Conservation (phyloP, 2,113 vertebrate species). For the Desmodus rotundus region DNA sequence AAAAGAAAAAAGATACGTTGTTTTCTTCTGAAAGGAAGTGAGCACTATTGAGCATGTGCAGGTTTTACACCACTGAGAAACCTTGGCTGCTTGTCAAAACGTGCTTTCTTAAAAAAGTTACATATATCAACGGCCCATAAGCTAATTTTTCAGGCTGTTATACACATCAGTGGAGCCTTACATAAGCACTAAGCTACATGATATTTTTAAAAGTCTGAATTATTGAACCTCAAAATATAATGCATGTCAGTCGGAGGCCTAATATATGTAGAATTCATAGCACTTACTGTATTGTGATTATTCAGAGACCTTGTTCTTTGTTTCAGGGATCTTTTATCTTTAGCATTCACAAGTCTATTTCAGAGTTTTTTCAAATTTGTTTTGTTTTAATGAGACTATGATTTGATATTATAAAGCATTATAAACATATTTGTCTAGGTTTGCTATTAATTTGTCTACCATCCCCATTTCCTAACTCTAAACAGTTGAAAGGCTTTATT, state of each 20-base stretch:
- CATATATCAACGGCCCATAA: neutral
- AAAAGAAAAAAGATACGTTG: neutral
- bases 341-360: neutral
- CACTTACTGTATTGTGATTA: neutral
- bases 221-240: neutral
- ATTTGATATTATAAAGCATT: neutral
- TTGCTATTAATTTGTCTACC: neutral
- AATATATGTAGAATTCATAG: neutral
- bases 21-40: neutral
- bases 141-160: neutral
- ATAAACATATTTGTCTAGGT: neutral
- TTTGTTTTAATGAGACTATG: slow-evolving; percentile 11
- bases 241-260: neutral
- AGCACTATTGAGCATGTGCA: neutral
- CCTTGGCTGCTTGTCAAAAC: neutral
- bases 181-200: neutral
- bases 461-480: neutral
- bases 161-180: neutral
- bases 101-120: neutral
- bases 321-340: neutral
- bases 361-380: neutral
- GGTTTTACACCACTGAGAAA: neutral
- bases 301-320: neutral
- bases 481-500: neutral
- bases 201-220: neutral